Evolutionary conservation across 1,140 invertebrate species (phyloP).

Genomic region (Lepidurus couesii): DNA sequence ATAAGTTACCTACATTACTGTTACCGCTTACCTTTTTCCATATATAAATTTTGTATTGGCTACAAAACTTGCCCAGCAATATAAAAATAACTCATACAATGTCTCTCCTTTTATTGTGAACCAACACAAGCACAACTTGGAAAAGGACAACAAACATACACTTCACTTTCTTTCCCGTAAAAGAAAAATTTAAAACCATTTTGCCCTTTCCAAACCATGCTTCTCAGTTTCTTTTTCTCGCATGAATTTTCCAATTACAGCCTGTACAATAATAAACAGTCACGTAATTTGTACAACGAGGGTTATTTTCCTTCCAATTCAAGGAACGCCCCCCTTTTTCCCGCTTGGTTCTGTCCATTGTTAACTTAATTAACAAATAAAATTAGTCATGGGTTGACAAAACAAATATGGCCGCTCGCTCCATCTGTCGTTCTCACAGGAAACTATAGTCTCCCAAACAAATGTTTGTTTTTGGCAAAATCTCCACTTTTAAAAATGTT

Average conservation of each 20-base stretch:
- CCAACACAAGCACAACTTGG: neutral
- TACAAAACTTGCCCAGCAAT: conserved; percentile 18
- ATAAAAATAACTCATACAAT: neutral
- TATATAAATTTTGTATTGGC: conserved; percentile 3
- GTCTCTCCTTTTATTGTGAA: neutral
- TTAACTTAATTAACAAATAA: conserved; percentile 18
- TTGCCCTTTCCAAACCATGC: neutral
- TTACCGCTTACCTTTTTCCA: neutral
- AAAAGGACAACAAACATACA: neutral
- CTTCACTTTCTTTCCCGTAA: neutral
- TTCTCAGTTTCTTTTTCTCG: neutral
- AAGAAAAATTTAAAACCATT: neutral
- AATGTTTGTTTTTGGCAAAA: neutral
- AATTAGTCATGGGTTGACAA: neutral
- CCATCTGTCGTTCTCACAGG: neutral
- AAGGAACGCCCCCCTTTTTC: neutral
- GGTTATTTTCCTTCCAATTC: neutral
- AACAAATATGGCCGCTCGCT: neutral
- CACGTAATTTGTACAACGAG: conserved; percentile 9
- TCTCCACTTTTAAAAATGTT: neutral
- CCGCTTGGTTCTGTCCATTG: neutral
- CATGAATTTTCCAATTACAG: neutral
- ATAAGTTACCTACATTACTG: too few species aligned
- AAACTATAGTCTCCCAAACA: neutral
- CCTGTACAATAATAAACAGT: conserved; percentile 14